Conservation (phyloP, 2,888 invertebrate species). For the Lypha dubia region DNA sequence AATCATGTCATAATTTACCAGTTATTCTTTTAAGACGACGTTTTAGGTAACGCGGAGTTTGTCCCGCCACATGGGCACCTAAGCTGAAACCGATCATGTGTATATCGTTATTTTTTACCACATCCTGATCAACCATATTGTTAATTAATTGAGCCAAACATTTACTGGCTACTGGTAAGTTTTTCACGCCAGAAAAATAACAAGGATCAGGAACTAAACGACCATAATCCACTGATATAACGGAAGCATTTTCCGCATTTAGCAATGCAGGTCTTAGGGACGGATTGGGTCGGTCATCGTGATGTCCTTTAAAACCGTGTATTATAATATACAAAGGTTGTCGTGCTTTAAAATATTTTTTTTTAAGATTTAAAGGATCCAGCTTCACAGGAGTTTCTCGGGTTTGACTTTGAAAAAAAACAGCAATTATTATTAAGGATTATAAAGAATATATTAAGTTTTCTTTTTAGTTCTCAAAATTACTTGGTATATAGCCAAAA, state of each 20-base stretch:
- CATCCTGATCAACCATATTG: slow-evolving; percentile 82
- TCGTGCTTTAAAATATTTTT: slow-evolving; percentile 77
- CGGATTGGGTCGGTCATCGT: slow-evolving; percentile 85
- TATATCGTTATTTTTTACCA: slow-evolving; percentile 83
- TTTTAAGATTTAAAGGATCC: slow-evolving; percentile 78
- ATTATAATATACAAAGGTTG: slow-evolving; percentile 85
- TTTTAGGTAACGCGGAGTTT: slow-evolving; percentile 84
- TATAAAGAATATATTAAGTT: background rate
- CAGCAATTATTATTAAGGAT: background rate
- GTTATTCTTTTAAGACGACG: slow-evolving; percentile 85
- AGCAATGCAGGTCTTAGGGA: slow-evolving; percentile 86
- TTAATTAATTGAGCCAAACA: slow-evolving; percentile 86
- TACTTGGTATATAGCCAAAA: slow-evolving; percentile 87
- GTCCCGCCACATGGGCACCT: slow-evolving; percentile 86
- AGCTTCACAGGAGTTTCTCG: slow-evolving; percentile 84
- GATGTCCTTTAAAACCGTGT: slow-evolving; percentile 87
- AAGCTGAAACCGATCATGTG: slow-evolving; percentile 88
- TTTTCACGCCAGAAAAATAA: slow-evolving; percentile 85
- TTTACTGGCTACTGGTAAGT: slow-evolving; percentile 85
- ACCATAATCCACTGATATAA: slow-evolving; percentile 87
- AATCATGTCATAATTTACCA: slow-evolving; percentile 80
- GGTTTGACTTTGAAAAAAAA: slow-evolving; percentile 77
- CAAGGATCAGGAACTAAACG: slow-evolving; percentile 86
- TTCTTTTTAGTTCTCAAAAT: slow-evolving; percentile 66
- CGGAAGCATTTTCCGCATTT: slow-evolving; percentile 85